Percentiles rank a stretch among this genome's conserved stretches.
These are phyloP conservation scores for Oscheius sp. DNA, from an alignment of 2,888 invertebrate genomes.

Conservation along the genomic window DNA sequence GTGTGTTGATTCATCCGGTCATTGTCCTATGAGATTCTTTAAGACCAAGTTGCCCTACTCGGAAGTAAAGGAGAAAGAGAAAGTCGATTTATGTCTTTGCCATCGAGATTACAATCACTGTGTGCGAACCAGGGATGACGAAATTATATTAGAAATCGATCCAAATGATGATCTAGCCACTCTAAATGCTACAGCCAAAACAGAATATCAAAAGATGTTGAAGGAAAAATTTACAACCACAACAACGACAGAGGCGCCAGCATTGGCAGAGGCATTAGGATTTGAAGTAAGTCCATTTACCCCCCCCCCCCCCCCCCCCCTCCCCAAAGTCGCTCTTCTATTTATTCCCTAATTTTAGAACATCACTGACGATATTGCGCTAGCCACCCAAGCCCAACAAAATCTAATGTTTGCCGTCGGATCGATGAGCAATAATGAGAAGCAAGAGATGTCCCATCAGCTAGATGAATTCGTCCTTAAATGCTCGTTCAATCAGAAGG, in stretches of 20 bases:
- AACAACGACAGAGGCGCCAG: slow-evolving; percentile 68
- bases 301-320: background rate
- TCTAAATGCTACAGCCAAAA: slow-evolving; percentile 43
- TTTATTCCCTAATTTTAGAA: slow-evolving; percentile 48
- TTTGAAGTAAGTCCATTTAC: slow-evolving; percentile 47
- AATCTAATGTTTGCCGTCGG: slow-evolving; percentile 69
- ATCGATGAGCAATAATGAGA: slow-evolving; percentile 56
- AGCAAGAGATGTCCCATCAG: slow-evolving; percentile 61
- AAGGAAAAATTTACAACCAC: slow-evolving; percentile 49
- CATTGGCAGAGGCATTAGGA: slow-evolving; percentile 61
- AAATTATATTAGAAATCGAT: slow-evolving; percentile 66
- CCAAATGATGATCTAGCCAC: slow-evolving; percentile 60
- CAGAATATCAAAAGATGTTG: slow-evolving; percentile 29
- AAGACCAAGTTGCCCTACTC: slow-evolving; percentile 51
- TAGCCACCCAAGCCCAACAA: slow-evolving; percentile 66
- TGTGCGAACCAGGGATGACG: slow-evolving; percentile 63
- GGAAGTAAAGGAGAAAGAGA: slow-evolving; percentile 48
- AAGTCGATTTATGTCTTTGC: slow-evolving; percentile 66
- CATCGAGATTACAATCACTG: slow-evolving; percentile 69
- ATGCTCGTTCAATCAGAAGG: slow-evolving; percentile 69
- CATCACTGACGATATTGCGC: slow-evolving; percentile 68
- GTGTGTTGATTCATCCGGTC: slow-evolving; percentile 63
- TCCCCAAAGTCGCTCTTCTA: too few relatives aligned
- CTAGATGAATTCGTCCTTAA: slow-evolving; percentile 68
- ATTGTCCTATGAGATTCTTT: slow-evolving; percentile 69